Base-by-base conservation (phyloP, 1,140 invertebrate genomes). In the Thaumetopoea pityocampa region DNA sequence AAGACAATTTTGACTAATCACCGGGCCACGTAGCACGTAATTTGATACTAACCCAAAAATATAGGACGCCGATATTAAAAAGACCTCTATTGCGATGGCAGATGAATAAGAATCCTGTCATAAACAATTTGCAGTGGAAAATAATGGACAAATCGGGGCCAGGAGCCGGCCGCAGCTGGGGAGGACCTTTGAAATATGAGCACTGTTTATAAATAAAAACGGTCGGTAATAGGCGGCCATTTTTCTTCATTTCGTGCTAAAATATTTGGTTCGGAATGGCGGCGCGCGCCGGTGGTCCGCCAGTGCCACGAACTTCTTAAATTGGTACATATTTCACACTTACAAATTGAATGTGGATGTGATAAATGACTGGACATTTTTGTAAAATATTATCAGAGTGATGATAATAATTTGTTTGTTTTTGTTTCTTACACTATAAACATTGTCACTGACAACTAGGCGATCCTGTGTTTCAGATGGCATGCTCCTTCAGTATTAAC, bases 1-100 rank as follows among this genome's bases (percentile, higher is more conserved):
- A 20, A 20, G 5, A n/a, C n/a, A n/a, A n/a, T n/a, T 53, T 51
- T 58, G 46, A 58, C 65, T 58, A 70, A 65, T 58, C 58, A 64
- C 34, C 38, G 27, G 37, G 26, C 34, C 42, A 38, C 36, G 47
- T 38, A 28, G 46, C 55, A 51, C 60, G 66, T 66, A 66, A 68
- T 68, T 68, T 55, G 48, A 54, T 54, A 28, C 34, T 37, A 23
- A 22, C 12, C 26, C 19, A 37, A 45, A 40, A 40, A 30, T 10
- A 18, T 18, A 27, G 5, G 8, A 9, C 16, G 9, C 23, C 43
- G 40, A 58, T 53, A 59, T 49, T 38, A 29, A 40, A 40, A 33
- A n/a, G 22, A 12, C 12, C 14, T 22, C 7, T 29, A 36, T 36
- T 15, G 4, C 18, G 17, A 8, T n/a, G 16, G 15, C 6, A n/a